phyloP scores from a whole-genome alignment of 2,888 invertebrate species.

The Nemotelus pantherinus region DNA sequence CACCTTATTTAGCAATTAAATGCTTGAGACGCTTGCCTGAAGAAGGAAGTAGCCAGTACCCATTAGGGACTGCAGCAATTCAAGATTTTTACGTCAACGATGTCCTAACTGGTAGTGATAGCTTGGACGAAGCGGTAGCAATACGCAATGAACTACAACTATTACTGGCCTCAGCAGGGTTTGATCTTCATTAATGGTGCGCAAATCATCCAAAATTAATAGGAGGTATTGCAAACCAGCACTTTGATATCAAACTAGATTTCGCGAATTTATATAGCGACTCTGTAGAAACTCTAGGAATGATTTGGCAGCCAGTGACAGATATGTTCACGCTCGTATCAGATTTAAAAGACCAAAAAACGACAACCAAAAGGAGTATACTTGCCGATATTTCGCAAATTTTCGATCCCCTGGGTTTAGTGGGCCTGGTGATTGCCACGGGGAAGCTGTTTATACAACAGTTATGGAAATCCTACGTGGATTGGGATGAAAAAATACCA shows the following conservation, averaged over 20 bases:
- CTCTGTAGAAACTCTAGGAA: constrained; percentile 27
- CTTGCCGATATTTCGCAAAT: constrained; percentile 28
- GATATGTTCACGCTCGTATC: constrained; percentile 24
- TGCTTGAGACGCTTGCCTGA: too few species aligned
- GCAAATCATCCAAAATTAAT: constrained; percentile 39
- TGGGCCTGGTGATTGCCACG: constrained; percentile 16
- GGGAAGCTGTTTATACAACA: constrained; percentile 24
- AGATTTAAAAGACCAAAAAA: neutral
- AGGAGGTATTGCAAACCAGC: constrained; percentile 40
- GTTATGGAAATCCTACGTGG: neutral
- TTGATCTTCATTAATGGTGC: constrained; percentile 27
- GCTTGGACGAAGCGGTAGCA: too few species aligned
- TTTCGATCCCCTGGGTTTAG: constrained; percentile 32
- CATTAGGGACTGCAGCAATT: too few species aligned
- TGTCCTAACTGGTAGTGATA: too few species aligned
- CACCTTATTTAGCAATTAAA: too few species aligned
- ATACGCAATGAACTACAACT: too few species aligned
- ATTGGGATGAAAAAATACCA: constrained; percentile 10
- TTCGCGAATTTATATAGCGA: constrained; percentile 8
- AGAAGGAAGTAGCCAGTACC: too few species aligned
- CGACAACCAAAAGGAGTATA: constrained; percentile 19
- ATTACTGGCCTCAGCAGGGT: neutral
- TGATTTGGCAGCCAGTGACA: constrained; percentile 24
- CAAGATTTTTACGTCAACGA: too few species aligned
- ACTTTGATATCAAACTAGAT: constrained; percentile 44